A percentile compares a stretch with the other conserved stretches of the same genome.
These are phyloP conservation scores for Globodera rostochiensis DNA, from an alignment of 1,140 invertebrate species.

Conservation along the genomic window DNA sequence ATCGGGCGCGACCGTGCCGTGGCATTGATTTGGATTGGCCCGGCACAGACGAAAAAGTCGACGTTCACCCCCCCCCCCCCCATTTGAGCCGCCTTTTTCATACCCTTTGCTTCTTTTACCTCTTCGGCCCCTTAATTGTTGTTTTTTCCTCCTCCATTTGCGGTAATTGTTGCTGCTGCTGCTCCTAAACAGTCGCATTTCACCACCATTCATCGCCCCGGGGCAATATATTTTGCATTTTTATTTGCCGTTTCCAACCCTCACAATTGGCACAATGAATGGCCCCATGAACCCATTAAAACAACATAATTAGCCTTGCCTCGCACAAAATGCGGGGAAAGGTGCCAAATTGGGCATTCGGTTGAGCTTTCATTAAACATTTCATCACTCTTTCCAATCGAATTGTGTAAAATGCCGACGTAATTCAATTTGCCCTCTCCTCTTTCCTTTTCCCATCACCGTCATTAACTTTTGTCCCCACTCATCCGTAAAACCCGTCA, in stretches of 20 bases:
- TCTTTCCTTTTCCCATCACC: background rate
- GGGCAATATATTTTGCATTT: background rate
- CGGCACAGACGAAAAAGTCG: too few relatives aligned
- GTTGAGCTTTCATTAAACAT: background rate
- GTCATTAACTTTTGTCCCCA: background rate
- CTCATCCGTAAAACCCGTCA: background rate
- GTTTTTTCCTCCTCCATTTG: background rate
- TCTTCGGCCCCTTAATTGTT: background rate
- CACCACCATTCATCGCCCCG: too few relatives aligned
- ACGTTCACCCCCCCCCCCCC: too few relatives aligned
- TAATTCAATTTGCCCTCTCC: conserved; percentile 1
- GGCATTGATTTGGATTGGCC: too few relatives aligned
- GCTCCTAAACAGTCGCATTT: too few relatives aligned
- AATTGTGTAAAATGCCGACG: background rate
- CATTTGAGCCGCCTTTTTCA: too few relatives aligned
- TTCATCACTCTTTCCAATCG: background rate
- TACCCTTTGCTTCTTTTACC: too few relatives aligned
- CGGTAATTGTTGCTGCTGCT: too few relatives aligned
- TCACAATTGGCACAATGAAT: background rate
- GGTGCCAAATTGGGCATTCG: background rate
- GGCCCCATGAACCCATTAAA: background rate
- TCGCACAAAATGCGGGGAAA: background rate
- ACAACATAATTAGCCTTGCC: background rate
- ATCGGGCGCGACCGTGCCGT: too few relatives aligned
- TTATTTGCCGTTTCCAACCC: background rate